Conservation (phyloP, 2,113 vertebrate species). For the Coregonus clupeaformis region DNA sequence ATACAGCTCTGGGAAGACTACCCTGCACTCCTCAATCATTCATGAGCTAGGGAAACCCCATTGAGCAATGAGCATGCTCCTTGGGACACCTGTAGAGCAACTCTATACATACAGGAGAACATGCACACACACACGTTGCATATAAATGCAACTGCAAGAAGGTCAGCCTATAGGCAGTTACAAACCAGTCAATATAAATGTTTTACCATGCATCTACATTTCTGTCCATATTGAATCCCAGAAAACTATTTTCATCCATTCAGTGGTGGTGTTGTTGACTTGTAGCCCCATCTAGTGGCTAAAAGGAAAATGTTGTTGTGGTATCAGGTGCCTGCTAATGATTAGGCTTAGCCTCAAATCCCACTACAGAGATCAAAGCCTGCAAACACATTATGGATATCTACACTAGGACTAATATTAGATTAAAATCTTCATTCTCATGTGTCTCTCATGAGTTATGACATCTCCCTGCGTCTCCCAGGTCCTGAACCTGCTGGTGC, state of each 20-base stretch:
- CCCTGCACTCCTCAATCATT: too few species aligned
- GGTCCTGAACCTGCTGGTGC: slow-evolving; percentile 89
- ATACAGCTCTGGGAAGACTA: not conserved
- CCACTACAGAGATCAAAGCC: too few species aligned
- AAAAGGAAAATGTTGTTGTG: not conserved
- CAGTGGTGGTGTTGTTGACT: slow-evolving; percentile 38
- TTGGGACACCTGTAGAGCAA: too few species aligned
- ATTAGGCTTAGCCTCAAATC: not conserved
- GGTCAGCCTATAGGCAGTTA: not conserved
- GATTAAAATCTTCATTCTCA: too few species aligned
- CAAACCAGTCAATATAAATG: not conserved
- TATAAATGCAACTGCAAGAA: too few species aligned
- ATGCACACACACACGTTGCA: too few species aligned
- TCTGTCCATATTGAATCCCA: not conserved
- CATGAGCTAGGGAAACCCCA: too few species aligned
- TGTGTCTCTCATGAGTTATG: not conserved
- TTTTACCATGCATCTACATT: not conserved
- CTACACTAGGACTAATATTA: not conserved
- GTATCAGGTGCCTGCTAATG: slow-evolving; percentile 38
- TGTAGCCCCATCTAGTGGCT: slow-evolving; percentile 70
- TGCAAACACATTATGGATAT: not conserved
- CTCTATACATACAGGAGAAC: too few species aligned
- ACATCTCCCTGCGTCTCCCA: slow-evolving; percentile 53
- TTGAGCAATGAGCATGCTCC: too few species aligned
- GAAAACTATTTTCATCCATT: not conserved